A percentile compares a stretch with the other conserved stretches of the same genome.
Evolutionary conservation across 1,140 invertebrate genomes (phyloP).

Genomic region (Meloidogyne exigua): DNA sequence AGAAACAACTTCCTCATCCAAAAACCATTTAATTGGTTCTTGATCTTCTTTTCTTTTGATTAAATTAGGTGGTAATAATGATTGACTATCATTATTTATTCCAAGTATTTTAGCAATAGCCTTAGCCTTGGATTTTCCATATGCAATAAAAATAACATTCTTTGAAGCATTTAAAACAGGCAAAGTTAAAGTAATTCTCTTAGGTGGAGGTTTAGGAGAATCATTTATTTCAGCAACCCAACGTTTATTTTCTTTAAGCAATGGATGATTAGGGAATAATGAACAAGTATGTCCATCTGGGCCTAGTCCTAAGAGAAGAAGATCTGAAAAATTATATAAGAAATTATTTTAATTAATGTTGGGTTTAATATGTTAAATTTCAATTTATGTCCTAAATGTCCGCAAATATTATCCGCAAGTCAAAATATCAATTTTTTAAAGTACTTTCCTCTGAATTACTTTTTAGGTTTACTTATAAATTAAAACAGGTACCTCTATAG

Average conservation of each 20-base stretch:
- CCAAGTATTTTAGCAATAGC: constrained; percentile 65
- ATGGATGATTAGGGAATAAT: constrained; percentile 82
- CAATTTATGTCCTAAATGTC: too few species aligned
- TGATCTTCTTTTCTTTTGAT: constrained; percentile 9
- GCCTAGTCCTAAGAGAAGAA: constrained; percentile 88
- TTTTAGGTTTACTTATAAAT: too few species aligned
- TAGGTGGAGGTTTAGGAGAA: constrained; percentile 90
- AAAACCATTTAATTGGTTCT: constrained; percentile 17
- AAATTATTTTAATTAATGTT: too few species aligned
- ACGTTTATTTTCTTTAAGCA: constrained; percentile 68
- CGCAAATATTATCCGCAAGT: too few species aligned
- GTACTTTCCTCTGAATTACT: too few species aligned
- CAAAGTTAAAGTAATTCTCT: constrained; percentile 85
- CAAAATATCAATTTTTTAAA: too few species aligned
- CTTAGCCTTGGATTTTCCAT: constrained; percentile 81
- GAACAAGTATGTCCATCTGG: constrained; percentile 98
- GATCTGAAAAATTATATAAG: constrained; percentile 67
- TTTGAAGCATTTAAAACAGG: constrained; percentile 85
- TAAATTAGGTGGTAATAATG: constrained; percentile 10
- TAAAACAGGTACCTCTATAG: too few species aligned
- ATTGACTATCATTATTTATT: constrained; percentile 1
- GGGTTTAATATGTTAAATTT: too few species aligned
- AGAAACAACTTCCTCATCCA: constrained; percentile 17
- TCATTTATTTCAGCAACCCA: constrained; percentile 83
- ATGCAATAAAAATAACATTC: constrained; percentile 78